Base-by-base conservation (phyloP, 2,113 vertebrate species). In the Athene cunicularia region DNA sequence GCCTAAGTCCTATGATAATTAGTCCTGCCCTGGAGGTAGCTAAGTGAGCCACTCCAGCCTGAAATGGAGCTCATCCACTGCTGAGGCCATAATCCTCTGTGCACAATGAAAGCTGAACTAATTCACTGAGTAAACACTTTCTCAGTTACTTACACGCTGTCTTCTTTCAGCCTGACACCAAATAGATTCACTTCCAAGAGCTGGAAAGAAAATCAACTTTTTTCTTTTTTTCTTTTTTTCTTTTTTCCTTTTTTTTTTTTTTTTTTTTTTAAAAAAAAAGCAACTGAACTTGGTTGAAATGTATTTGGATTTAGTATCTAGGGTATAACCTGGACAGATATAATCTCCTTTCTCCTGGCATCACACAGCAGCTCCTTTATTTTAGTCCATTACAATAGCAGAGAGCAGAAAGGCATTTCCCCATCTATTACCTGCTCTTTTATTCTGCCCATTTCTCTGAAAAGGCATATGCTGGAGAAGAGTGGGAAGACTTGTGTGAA, bases 101-200 rank as follows among this genome's bases (percentile, higher is more conserved):
- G 98, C 99, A 99, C 99, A 99, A 99, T 99, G 99, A 99, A 97
- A 99, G 99, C 99, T 98, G 99, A 99, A 99, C 99, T 99, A 99
- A 99, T 99, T 99, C 99, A 99, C 99, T 98, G 98, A 99, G 99
- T 99, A 99, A 99, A 99, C 99, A 99, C 99, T 99, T 99, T 99
- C 99, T 99, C 99, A 98, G 98, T 99, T 98, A 98, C 98, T 99
- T 99, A 98, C 98, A 99, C 98, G 98, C 98, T 98, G 98, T 99
- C 99, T 99, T 99, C 99, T 99, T 99, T 98, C 98, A 99, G 97
- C 95, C 96, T 97, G 97, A 96, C 98, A 98, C 98, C 97, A 98
- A 98, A 98, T 92, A 98, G 97, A 98, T 98, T 98, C 97, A 97
- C 88, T 89, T 97, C 93, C 97, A 98, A 97, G 86, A 97, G 89